These are phyloP conservation scores for Drosophila azteca DNA, from an alignment of 1,140 invertebrate species.

Conservation along the genomic window DNA sequence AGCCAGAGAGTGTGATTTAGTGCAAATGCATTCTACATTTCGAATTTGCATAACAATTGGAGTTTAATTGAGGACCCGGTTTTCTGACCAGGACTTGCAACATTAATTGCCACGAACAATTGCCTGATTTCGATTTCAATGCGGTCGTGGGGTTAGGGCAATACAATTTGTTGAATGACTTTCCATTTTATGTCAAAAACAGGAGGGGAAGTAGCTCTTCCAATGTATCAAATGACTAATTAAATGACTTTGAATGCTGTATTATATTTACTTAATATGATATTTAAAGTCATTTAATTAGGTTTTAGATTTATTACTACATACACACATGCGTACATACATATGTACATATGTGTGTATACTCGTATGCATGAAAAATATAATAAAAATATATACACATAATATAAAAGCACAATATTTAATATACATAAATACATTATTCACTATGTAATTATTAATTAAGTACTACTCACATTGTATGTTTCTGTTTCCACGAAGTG, in stretches of 20 bases:
- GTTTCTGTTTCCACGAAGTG: too few species aligned
- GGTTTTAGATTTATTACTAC: too few species aligned
- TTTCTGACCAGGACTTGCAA: not conserved
- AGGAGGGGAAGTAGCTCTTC: not conserved
- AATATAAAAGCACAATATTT: too few species aligned
- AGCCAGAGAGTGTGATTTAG: conserved; percentile 13
- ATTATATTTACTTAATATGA: too few species aligned
- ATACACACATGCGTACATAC: too few species aligned
- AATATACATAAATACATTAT: not conserved
- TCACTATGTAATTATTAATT: not conserved
- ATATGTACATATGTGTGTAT: too few species aligned
- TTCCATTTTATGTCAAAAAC: not conserved
- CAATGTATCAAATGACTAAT: too few species aligned
- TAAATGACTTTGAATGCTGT: too few species aligned
- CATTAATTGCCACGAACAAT: conserved; percentile 22
- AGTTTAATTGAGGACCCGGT: conserved; percentile 1
- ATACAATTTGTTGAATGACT: conserved; percentile 14
- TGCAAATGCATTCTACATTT: conserved; percentile 9
- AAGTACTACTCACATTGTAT: not conserved
- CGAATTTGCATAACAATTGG: conserved; percentile 35
- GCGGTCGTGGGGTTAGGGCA: not conserved
- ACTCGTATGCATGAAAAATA: not conserved
- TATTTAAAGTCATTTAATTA: too few species aligned
- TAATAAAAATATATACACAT: too few species aligned
- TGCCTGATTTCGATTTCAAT: conserved; percentile 1